These are phyloP conservation scores for Alouatta palliata DNA, from an alignment of 2,113 vertebrate genomes.

Conservation along the genomic window DNA sequence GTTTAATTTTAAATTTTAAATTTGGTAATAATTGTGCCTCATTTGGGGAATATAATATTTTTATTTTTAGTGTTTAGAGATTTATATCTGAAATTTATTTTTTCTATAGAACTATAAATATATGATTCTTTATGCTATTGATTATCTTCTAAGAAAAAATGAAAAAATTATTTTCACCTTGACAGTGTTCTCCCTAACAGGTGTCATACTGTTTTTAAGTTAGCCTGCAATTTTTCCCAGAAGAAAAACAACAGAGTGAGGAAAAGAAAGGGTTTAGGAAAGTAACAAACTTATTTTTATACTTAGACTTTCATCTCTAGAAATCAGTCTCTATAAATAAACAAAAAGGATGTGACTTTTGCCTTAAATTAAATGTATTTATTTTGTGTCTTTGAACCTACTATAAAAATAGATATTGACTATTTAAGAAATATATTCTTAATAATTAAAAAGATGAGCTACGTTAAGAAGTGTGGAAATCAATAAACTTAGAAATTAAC, in stretches of 20 bases:
- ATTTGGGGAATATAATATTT: background rate
- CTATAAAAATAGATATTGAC: background rate
- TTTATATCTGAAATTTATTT: background rate
- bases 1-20: slow-evolving; percentile 45
- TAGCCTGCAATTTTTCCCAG: slow-evolving; percentile 36
- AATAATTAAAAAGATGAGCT: background rate
- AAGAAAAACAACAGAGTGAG: background rate
- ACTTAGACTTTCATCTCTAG: slow-evolving; percentile 38
- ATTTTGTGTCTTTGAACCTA: background rate
- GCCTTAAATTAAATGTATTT: background rate
- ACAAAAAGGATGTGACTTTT: background rate
- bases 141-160: slow-evolving; percentile 18
- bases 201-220: background rate
- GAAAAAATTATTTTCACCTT: slow-evolving; percentile 45
- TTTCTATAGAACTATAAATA: background rate
- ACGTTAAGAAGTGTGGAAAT: background rate
- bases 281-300: background rate
- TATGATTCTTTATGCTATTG: background rate
- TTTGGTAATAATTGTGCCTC: background rate
- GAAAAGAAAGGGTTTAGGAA: background rate
- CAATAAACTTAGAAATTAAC: background rate
- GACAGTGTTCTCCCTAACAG: background rate
- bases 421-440: background rate
- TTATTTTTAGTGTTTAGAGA: background rate
- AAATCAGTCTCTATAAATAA: background rate